phyloP scores from a whole-genome alignment of 2,888 invertebrate genomes.

The Cynaeus angustus region DNA sequence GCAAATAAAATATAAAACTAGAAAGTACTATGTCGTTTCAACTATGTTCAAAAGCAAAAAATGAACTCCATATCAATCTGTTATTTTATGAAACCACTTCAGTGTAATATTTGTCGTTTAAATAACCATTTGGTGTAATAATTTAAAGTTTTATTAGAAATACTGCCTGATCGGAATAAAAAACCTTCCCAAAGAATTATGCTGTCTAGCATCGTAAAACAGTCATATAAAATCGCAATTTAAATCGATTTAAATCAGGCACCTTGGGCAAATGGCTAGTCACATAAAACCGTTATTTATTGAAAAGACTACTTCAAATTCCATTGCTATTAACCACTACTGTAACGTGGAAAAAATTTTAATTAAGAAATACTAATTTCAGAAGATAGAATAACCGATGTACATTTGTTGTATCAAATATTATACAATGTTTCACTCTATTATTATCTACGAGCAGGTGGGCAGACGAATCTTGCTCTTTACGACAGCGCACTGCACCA shows the following conservation, averaged over 20 bases:
- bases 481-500: constrained; percentile 49
- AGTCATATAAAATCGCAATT: constrained; percentile 41
- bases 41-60: too few species aligned
- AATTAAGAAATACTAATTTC: too few species aligned
- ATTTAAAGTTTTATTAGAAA: background rate
- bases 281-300: constrained; percentile 44
- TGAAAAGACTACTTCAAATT: background rate
- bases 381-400: background rate
- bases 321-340: background rate
- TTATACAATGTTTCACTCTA: constrained; percentile 38
- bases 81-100: too few species aligned
- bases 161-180: constrained; percentile 17
- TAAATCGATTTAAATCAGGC: constrained; percentile 43
- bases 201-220: constrained; percentile 40
- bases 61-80: too few species aligned
- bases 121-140: background rate
- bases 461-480: constrained; percentile 42
- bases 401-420: constrained; percentile 15
- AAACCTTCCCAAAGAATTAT: constrained; percentile 34
- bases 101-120: too few species aligned
- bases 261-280: constrained; percentile 35
- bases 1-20: too few species aligned
- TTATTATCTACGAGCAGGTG: constrained; percentile 40
- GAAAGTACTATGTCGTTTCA: too few species aligned
- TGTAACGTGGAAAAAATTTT: too few species aligned